These are phyloP conservation scores for Intellagama lesueurii DNA, from an alignment of 2,797 vertebrate species.

Conservation along the genomic window DNA sequence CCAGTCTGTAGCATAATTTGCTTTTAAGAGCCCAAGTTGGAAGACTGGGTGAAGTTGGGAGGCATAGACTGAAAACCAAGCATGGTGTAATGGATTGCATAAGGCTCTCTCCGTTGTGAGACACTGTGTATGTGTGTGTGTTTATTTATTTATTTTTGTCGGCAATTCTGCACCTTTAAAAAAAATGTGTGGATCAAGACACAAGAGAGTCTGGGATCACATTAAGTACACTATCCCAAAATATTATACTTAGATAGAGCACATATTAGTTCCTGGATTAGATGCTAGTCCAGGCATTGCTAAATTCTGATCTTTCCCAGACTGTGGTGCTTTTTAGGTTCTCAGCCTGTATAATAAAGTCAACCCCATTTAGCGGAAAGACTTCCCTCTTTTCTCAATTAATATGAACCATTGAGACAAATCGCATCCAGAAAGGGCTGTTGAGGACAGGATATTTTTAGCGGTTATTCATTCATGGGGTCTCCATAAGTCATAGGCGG, in stretches of 20 bases:
- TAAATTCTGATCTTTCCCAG: no score
- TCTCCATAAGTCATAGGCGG: no score
- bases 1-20: background rate
- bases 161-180: background rate
- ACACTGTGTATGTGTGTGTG: background rate
- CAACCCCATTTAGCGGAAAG: background rate
- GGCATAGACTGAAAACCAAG: background rate
- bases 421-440: no score
- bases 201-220: background rate
- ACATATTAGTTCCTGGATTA: background rate
- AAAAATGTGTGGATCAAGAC: no score
- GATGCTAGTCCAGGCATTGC: no score
- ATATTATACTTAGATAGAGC: background rate
- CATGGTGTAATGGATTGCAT: background rate
- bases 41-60: rapidly evolving
- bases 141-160: no score
- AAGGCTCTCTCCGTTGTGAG: no score
- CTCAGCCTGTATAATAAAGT: background rate
- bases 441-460: no score
- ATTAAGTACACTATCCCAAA: background rate
- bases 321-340: background rate
- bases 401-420: background rate
- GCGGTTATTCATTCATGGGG: no score
- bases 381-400: background rate
- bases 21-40: background rate